Evolutionary conservation across 1,140 invertebrate species (phyloP), one percentile per base, ranked within the genome.

Genomic region (Danaus plexippus): DNA sequence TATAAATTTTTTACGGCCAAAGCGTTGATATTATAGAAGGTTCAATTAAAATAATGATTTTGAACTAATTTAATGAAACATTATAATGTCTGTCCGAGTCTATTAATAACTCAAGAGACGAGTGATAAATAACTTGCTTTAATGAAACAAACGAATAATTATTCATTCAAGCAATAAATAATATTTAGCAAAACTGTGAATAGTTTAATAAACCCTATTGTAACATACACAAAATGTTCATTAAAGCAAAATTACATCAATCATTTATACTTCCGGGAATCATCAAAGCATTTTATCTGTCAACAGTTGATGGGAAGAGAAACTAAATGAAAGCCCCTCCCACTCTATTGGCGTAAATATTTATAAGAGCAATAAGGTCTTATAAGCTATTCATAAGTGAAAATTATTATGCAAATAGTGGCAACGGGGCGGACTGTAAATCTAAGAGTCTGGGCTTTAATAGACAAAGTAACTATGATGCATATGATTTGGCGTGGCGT

Each of bases 351-450:
- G 69, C 52, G 68, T 84, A 77, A 83, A 84, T 84, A 84, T 84
- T 86, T 84, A 86, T 84, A 84, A 82, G 69, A 67, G 79, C 69
- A 77, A 82, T 82, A 84, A 80, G 61, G 74, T 72, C 75, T 72
- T 84, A 86, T 83, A 81, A 81, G 77, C 72, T 86, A 85, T 83
- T 86, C 83, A 83, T 86, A 87, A 87, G 83, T 87, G 83, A 87
- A 87, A 82, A 87, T 86, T 83, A 82, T 80, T 86, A 86, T 86
- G 83, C 81, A 82, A 86, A 85, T 81, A 81, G 73, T 80, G 71
- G 75, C 67, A 66, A 71, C 69, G 61, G 70, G 73, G 72, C 69
- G 77, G 72, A 70, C 59, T 57, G 75, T 73, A 73, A 73, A 75
- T 75, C 70, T 64, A 55, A 67, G 51, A 69, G 71, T 69, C 71